A percentile compares a stretch with the other conserved stretches of the same genome.
Evolutionary conservation across 2,113 vertebrate genomes (phyloP).

Genomic region (Thinocorus orbignyianus): DNA sequence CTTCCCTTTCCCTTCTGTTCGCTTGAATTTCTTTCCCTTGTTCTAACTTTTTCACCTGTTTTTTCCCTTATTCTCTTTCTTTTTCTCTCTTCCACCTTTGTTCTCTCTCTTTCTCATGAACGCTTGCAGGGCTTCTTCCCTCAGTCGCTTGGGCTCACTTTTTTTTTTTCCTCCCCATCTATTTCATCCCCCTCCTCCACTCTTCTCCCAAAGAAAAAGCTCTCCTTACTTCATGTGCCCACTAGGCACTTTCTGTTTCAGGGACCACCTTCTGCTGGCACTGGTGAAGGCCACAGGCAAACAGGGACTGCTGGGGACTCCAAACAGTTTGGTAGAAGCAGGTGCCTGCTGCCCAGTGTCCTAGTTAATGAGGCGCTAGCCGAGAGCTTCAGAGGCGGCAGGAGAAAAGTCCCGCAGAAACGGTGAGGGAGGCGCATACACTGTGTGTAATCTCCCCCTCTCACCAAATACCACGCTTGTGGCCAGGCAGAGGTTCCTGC

Average conservation of each 20-base stretch:
- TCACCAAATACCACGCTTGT: neutral
- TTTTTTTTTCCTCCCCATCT: constrained; percentile 29
- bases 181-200: neutral
- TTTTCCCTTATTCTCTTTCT: neutral
- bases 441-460: neutral
- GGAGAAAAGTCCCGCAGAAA: neutral
- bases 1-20: neutral
- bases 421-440: neutral
- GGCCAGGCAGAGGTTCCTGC: neutral
- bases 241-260: neutral
- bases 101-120: neutral
- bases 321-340: neutral
- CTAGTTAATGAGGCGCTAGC: neutral
- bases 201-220: constrained; percentile 5
- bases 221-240: constrained; percentile 1
- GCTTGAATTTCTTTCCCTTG: neutral
- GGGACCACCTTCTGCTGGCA: neutral
- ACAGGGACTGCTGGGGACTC: neutral
- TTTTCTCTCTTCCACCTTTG: neutral
- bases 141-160: neutral
- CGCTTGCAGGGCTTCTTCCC: neutral
- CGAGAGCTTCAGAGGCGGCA: neutral
- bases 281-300: neutral
- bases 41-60: neutral
- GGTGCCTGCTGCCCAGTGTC: neutral